Base-by-base conservation (phyloP, 2,113 vertebrate species). In the Lasiurus borealis region DNA sequence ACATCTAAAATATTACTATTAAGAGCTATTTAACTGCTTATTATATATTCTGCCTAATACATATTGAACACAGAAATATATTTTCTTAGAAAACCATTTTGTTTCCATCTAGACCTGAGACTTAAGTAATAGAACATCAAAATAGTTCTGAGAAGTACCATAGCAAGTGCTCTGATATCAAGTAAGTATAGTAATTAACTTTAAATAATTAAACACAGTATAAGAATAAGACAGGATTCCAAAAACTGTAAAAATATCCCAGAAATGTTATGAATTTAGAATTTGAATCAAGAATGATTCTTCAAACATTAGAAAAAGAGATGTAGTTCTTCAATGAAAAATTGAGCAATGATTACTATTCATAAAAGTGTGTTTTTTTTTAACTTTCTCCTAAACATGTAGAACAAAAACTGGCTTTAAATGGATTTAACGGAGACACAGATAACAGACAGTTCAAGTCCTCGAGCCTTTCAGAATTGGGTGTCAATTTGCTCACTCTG, bases 151-250 rank as follows among this genome's bases (percentile, higher is more conserved):
- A 93, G 72, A 97, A 98, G 95, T 78, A 76, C 29, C 88, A 50
- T 92, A 64, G 54, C 85, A 97, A 71, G 27, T 97, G n/a, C 13
- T 95, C 62, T 40, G 75, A 90, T 81, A 73, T 92, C 44, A 81
- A 93, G 44, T 96, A 59, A 7, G 81, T 64, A 46, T 96, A 91
- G 66, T 91, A 93, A 95, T 94, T 97, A 91, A 94, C 95, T 69
- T 93, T 34, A 90, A 96, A 71, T 8, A 46, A 46, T 46, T 46
- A 46, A 46, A 46, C 0, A 0, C 40, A 68, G 36, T 14, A 57
- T 81, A 50, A 92, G 88, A 93, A 82, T 9, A 82, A 88, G 92
- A 86, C 87, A 91, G 36, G 34, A 72, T 91, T 91, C 75, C 48
- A 1, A 90, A 88, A 97, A 94, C 97, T 8, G 3, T 93, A 62